A percentile compares a stretch with the other conserved stretches of the same genome.
Evolutionary conservation across 2,888 invertebrate genomes (phyloP).

Genomic region (Hermodice carunculata): DNA sequence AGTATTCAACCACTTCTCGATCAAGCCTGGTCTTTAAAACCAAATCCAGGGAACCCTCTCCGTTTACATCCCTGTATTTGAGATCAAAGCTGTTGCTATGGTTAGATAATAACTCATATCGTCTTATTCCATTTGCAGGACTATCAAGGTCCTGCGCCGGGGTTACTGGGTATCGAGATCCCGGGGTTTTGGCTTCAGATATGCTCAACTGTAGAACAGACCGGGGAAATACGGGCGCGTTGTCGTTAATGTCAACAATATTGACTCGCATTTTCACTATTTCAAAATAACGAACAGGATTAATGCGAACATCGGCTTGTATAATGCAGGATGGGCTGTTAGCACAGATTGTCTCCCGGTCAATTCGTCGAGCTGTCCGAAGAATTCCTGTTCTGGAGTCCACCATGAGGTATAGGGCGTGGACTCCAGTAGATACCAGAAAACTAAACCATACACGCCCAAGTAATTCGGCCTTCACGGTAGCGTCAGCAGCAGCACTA

Average conservation of each 20-base stretch:
- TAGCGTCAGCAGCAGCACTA: slow-evolving; percentile 17
- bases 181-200: slow-evolving; percentile 20
- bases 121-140: slow-evolving; percentile 5
- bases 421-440: slow-evolving; percentile 14
- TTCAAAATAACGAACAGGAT: slow-evolving; percentile 20
- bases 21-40: slow-evolving; percentile 6
- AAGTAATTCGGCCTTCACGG: slow-evolving; percentile 2
- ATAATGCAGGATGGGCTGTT: slow-evolving; percentile 5
- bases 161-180: slow-evolving; percentile 11
- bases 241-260: slow-evolving; percentile 96
- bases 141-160: slow-evolving; percentile 25
- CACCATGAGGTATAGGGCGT: slow-evolving; percentile 8
- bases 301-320: slow-evolving; percentile 13
- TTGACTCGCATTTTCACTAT: slow-evolving; percentile 79
- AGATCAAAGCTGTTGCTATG: slow-evolving; percentile 15
- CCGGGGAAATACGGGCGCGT: slow-evolving; percentile 88
- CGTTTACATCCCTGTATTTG: slow-evolving; percentile 5
- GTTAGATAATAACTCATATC: slow-evolving; percentile 9
- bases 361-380: slow-evolving; percentile 13
- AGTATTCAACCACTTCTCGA: slow-evolving; percentile 10
- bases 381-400: slow-evolving; percentile 17
- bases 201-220: slow-evolving; percentile 23
- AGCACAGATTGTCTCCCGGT: slow-evolving; percentile 26
- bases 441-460: slow-evolving; percentile 17
- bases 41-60: slow-evolving; percentile 12